These are phyloP conservation scores for Sebastes reedi DNA, from an alignment of 2,797 vertebrate species.

Conservation along the genomic window DNA sequence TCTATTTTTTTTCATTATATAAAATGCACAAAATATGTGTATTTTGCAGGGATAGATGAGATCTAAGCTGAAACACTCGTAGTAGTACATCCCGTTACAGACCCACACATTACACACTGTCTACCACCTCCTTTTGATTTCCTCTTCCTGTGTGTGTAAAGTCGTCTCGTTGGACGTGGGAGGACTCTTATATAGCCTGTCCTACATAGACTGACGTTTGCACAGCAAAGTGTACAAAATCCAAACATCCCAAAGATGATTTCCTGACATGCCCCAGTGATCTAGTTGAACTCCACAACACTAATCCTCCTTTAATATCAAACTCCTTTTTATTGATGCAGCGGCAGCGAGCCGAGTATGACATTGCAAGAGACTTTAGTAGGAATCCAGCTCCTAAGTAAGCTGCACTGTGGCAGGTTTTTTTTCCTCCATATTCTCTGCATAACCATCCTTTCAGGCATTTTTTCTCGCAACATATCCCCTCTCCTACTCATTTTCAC, in stretches of 20 bases:
- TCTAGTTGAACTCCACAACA: conserved; percentile 33
- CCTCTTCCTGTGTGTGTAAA: background rate
- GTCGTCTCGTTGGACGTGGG: background rate
- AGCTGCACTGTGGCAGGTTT: background rate
- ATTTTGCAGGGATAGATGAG: background rate
- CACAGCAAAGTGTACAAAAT: background rate
- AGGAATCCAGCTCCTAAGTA: background rate
- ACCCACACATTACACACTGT: background rate
- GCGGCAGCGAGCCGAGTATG: conserved; percentile 18
- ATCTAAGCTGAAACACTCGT: background rate
- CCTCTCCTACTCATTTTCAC: conserved; percentile 51
- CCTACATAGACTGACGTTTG: background rate
- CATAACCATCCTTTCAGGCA: background rate
- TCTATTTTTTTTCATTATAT: background rate
- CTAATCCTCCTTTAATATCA: conserved; percentile 47
- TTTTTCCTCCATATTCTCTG: background rate
- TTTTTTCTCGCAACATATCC: background rate
- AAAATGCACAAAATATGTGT: background rate
- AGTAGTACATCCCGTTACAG: background rate
- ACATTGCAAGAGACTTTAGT: conserved; percentile 7
- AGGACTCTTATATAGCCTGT: conserved; percentile 18
- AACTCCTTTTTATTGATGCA: conserved; percentile 17
- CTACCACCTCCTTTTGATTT: conserved; percentile 9
- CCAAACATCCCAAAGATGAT: conserved; percentile 33
- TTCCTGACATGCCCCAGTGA: conserved; percentile 43